phyloP scores from a whole-genome alignment of 1,140 invertebrate genomes.

The Drosophila rhopaloa region DNA sequence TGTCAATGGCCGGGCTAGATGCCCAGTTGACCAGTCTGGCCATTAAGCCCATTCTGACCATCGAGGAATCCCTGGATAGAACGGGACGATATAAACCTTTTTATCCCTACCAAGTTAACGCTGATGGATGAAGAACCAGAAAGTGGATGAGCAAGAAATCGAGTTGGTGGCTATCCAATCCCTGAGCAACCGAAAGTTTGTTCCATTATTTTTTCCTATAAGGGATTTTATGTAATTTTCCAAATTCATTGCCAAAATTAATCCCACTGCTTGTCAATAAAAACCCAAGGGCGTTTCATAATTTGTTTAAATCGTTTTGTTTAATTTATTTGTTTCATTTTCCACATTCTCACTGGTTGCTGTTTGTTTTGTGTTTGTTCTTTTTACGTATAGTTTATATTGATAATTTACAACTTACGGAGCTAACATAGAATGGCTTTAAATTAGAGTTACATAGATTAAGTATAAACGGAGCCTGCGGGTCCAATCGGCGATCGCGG shows the following conservation, averaged over 20 bases:
- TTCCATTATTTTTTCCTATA: too few relatives aligned
- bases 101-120: too few relatives aligned
- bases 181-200: too few relatives aligned
- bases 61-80: too few relatives aligned
- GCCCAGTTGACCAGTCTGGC: too few relatives aligned
- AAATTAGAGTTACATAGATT: conserved; percentile 77
- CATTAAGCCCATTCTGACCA: too few relatives aligned
- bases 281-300: conserved; percentile 6
- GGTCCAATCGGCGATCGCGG: conserved; percentile 34
- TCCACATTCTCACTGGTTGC: conserved; percentile 77
- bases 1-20: too few relatives aligned
- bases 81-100: too few relatives aligned
- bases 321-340: conserved; percentile 76
- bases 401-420: conserved; percentile 81
- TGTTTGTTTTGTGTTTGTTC: conserved; percentile 51
- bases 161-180: too few relatives aligned
- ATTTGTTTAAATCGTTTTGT: conserved; percentile 61
- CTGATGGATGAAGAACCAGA: too few relatives aligned
- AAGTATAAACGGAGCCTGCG: conserved; percentile 62
- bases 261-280: not conserved
- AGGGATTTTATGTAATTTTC: too few relatives aligned
- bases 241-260: not conserved
- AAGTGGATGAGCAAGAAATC: too few relatives aligned
- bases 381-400: conserved; percentile 71
- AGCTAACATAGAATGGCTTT: conserved; percentile 78